Base-by-base conservation (phyloP, 2,797 vertebrate genomes). In the Hypotaenidia okinawae region DNA sequence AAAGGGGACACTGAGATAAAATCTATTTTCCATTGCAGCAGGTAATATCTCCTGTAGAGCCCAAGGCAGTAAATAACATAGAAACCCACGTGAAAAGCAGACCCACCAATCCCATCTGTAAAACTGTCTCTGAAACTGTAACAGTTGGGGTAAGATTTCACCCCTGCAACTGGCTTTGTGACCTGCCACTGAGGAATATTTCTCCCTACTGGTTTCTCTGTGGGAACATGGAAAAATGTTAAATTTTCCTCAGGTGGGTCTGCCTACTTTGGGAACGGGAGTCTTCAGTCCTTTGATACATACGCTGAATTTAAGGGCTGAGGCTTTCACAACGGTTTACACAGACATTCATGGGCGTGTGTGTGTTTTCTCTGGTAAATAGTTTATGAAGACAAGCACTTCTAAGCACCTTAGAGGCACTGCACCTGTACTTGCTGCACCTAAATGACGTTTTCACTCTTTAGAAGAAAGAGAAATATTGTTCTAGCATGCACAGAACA, bases 401-500 rank as follows among this genome's bases (percentile, higher is more conserved):
- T 97, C 68, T 92, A 96, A 96, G 94, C 87, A 94, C 96, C 94
- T 95, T 89, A 93, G 96, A 97, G 95, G 95, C 93, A 93, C 67
- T 94, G 93, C 96, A 98, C 96, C 97, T 98, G 97, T 95, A 93
- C 73, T 89, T 94, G 67, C 96, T 95, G 94, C 79, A 96, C 96
- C 87, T 96, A 97, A 97, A 96, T 96, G 95, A 95, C 16, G 54
- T 93, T 97, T 97, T 97, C 87, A 96, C 84, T 98, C 96, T 97
- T 96, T 95, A 98, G 97, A 98, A 97, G 97, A 97, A 98, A 98
- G 95, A 98, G 89, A 96, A 97, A 94, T 97, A 95, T 96, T 97
- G 96, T 97, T 98, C 94, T 95, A 97, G 95, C 55, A 10, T 96
- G 94, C 96, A 96, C 89, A 97, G 98, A 98, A 98, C 98, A 98